These are phyloP conservation scores for Tympanoctomys barrerae DNA, from an alignment of 2,797 vertebrate species.

Conservation along the genomic window DNA sequence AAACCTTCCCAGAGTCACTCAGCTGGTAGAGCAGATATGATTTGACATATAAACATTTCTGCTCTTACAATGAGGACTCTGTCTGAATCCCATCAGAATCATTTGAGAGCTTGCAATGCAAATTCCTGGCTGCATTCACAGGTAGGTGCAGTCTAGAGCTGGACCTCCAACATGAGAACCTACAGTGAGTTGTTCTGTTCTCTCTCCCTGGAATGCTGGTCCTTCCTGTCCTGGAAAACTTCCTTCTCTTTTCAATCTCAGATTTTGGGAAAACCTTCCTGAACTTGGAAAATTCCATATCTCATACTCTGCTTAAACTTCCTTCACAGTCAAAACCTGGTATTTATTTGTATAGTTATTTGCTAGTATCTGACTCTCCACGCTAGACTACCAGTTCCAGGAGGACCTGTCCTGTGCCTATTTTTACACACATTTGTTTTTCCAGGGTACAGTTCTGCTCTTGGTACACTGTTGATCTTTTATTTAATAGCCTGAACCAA, in stretches of 20 bases:
- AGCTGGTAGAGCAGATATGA: not conserved
- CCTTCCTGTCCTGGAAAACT: not conserved
- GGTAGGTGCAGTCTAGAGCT: not conserved
- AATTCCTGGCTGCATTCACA: not conserved
- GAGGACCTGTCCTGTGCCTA: not conserved
- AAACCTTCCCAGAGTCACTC: not conserved
- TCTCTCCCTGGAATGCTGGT: too few relatives aligned
- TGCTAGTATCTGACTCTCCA: not conserved
- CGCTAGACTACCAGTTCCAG: accelerated
- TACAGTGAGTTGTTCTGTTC: not conserved
- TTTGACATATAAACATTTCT: not conserved
- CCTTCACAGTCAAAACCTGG: not conserved
- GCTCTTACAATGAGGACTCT: not conserved
- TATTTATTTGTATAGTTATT: not conserved
- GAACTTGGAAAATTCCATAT: not conserved
- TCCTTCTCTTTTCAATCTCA: not conserved
- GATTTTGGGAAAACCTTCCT: not conserved
- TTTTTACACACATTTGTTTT: not conserved
- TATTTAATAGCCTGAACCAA: not conserved
- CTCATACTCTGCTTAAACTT: not conserved
- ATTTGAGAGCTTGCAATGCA: not conserved
- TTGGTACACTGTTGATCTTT: not conserved
- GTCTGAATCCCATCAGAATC: not conserved
- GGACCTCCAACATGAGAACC: not conserved
- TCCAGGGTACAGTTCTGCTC: not conserved